Conservation (phyloP, 64 coral and sea anemone species). For the Montipora efflorescens region DNA sequence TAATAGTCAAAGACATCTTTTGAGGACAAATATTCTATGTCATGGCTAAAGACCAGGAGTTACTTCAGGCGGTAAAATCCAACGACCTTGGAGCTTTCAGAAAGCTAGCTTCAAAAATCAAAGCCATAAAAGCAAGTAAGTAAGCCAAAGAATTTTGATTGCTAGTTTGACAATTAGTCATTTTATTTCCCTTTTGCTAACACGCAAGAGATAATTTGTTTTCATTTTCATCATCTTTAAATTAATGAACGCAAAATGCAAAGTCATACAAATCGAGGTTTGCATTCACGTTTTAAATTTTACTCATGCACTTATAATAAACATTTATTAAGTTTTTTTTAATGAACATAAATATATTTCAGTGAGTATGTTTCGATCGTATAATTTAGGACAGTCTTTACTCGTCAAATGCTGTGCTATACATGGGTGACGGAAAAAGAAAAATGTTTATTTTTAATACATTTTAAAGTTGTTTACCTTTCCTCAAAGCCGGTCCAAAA, state of each 20-base stretch:
- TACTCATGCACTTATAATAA: not conserved
- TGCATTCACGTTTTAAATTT: not conserved
- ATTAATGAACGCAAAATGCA: not conserved
- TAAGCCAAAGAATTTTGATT: conserved; percentile 11
- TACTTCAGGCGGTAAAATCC: conserved; percentile 85
- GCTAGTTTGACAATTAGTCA: not conserved
- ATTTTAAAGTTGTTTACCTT: not conserved
- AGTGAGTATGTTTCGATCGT: not conserved
- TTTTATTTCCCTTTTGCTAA: not conserved
- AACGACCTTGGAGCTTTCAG: conserved; percentile 79
- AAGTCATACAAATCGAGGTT: not conserved
- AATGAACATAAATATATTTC: too few species aligned
- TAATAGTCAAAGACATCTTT: not conserved
- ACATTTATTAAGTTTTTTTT: not conserved
- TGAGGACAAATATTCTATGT: not conserved
- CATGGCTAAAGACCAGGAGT: conserved; percentile 91
- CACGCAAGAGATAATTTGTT: not conserved
- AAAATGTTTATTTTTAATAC: not conserved
- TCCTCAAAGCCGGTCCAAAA: not conserved
- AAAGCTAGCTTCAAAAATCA: conserved; percentile 79
- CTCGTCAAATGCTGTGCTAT: too few species aligned
- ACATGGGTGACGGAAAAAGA: not conserved
- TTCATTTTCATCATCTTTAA: too few species aligned
- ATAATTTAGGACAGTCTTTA: not conserved
- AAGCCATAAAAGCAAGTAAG: conserved; percentile 88